Base-by-base conservation (phyloP, 2,113 vertebrate species). In the Bubo bubo region DNA sequence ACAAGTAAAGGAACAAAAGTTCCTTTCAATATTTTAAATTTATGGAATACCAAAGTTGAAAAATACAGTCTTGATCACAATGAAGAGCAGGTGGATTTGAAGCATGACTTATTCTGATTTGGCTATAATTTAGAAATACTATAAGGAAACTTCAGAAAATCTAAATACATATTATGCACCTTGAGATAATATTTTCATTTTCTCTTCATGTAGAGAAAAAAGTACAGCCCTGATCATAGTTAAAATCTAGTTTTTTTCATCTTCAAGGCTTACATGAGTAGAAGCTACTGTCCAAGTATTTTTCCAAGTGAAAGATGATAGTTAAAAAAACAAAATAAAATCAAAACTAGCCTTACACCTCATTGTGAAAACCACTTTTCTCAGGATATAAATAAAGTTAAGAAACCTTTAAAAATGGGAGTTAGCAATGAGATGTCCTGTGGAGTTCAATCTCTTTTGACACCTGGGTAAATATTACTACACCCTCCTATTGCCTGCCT, bases 251-350 rank as follows among this genome's bases (percentile, higher is more conserved):
- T 52, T 0, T 82, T 0, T 82, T 83, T 88, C 0, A 24, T 43
- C 21, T 66, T 70, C 23, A 62, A 49, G 35, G 5, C 1, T 72
- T 75, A 52, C 10, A n/a, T 0, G 0, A 63, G 2, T n/a, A 26
- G 9, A 91, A 79, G 5, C 5, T 79, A 18, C 9, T 22, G n/a
- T 49, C 6, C 28, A 58, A 59, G 30, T 30, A 59, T 32, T 70
- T 89, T 81, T 82, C 14, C 30, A 43, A 37, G 19, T 27, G 5
- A 59, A 74, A 64, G 2, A 19, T 16, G 12, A 77, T n/a, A 30
- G 4, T 1, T 39, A 37, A 88, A 91, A 81, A 28, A 1, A 0
- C 8, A 16, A 72, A 89, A 41, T 3, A 0, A 21, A 91, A 58
- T n/a, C 16, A 70, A 77, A 90, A 23, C 4, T 34, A 88, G 8